A percentile compares a stretch with the other conserved stretches of the same genome.
phyloP scores from a whole-genome alignment of 1,140 invertebrate genomes.

The Caerostris darwini region DNA sequence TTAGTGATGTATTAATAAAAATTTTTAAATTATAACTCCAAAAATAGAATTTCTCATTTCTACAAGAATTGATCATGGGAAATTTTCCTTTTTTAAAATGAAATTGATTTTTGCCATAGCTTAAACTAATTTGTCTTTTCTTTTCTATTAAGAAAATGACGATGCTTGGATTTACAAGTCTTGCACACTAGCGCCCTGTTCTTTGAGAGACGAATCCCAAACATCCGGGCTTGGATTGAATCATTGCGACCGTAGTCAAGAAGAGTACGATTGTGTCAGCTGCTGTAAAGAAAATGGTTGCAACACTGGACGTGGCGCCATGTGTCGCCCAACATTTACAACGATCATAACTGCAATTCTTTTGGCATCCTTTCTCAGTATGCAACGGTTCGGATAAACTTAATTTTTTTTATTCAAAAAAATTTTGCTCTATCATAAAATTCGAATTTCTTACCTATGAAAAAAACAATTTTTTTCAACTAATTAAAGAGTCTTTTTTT shows the following conservation, averaged over 20 bases:
- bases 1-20: too few relatives aligned
- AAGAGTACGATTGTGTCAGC: slow-evolving; percentile 78
- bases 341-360: background rate
- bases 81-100: too few relatives aligned
- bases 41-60: too few relatives aligned
- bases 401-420: background rate
- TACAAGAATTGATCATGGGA: too few relatives aligned
- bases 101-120: background rate
- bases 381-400: background rate
- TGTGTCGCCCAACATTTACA: background rate
- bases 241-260: slow-evolving; percentile 82
- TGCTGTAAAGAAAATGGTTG: slow-evolving; percentile 80
- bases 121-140: background rate
- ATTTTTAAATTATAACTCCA: too few relatives aligned
- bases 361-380: background rate
- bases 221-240: slow-evolving; percentile 82
- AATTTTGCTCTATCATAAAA: background rate
- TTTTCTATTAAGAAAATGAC: slow-evolving; percentile 80
- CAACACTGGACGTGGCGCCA: slow-evolving; percentile 78
- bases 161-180: slow-evolving; percentile 82
- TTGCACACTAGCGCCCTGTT: slow-evolving; percentile 84
- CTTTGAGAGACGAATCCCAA: slow-evolving; percentile 82
- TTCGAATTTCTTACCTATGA: too few relatives aligned
- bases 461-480: too few relatives aligned
- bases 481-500: too few relatives aligned